Conservation (phyloP, 2,888 invertebrate species). For the Ormyrus thymus region DNA sequence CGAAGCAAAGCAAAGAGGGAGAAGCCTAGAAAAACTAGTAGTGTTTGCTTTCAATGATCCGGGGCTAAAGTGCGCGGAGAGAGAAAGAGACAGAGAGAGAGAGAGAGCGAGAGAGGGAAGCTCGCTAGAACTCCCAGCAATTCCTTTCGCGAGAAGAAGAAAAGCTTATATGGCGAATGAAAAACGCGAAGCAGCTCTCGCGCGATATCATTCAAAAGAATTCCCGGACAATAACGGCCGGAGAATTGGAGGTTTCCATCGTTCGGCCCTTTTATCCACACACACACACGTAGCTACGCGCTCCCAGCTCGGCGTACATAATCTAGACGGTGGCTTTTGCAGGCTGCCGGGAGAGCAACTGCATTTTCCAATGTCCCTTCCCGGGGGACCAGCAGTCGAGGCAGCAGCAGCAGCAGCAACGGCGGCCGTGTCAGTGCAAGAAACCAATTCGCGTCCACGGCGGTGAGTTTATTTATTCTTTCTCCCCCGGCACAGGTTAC, state of each 20-base stretch:
- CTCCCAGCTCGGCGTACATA: too few relatives aligned
- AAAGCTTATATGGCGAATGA: too few relatives aligned
- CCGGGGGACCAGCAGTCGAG: constrained; percentile 66
- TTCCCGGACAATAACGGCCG: neutral
- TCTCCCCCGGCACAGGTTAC: neutral
- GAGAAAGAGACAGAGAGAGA: neutral
- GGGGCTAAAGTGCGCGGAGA: too few relatives aligned
- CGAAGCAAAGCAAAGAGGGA: neutral
- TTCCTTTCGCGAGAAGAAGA: neutral
- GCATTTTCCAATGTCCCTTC: constrained; percentile 75
- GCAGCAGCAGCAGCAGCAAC: constrained; percentile 36
- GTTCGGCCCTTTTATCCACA: neutral
- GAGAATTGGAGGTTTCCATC: neutral
- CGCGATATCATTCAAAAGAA: neutral
- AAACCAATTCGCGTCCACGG: constrained; percentile 71
- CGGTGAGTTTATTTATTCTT: constrained; percentile 69
- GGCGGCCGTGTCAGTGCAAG: constrained; percentile 75
- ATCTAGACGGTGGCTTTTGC: constrained; percentile 2
- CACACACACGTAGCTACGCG: too few relatives aligned
- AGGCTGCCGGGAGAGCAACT: constrained; percentile 70
- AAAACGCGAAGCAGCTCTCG: too few relatives aligned
- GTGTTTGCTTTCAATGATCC: constrained; percentile 3
- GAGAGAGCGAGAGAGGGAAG: neutral
- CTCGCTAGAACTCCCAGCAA: neutral
- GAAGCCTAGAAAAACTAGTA: neutral